Conservation (phyloP, 2,797 vertebrate genomes). For the Nyctibius grandis region DNA sequence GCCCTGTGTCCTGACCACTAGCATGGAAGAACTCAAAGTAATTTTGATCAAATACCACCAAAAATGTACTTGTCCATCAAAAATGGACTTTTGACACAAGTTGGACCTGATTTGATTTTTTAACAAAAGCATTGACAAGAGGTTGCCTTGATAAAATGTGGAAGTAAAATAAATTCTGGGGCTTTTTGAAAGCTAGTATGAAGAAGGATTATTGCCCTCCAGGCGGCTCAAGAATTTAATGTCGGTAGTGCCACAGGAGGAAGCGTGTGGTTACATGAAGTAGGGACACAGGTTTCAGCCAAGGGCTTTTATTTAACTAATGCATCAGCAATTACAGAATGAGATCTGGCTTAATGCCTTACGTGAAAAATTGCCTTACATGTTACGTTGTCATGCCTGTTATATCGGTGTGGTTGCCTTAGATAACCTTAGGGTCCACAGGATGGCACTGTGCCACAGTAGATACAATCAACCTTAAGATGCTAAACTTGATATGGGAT, state of each 20-base stretch:
- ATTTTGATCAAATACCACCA: not conserved
- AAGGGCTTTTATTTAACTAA: not conserved
- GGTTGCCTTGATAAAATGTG: not conserved
- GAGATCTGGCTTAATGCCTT: not conserved
- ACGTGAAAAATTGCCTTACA: not conserved
- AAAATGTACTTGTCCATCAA: not conserved
- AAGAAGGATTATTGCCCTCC: not conserved
- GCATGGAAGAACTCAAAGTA: not conserved
- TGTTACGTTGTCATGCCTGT: not conserved
- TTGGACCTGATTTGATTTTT: not conserved
- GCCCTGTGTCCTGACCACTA: not conserved
- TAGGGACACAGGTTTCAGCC: not conserved
- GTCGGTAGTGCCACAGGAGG: not conserved
- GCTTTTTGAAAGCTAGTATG: not conserved
- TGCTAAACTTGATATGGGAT: not conserved
- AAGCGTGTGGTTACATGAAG: not conserved
- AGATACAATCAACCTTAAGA: not conserved
- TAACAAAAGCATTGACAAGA: not conserved
- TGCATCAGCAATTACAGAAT: not conserved
- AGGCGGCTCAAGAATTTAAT: not conserved
- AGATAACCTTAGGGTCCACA: not conserved
- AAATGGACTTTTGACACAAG: not conserved
- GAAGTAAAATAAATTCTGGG: not conserved
- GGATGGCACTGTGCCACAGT: slow-evolving; percentile 22
- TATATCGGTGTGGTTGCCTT: not conserved